A percentile compares a stretch with the other conserved stretches of the same genome.
phyloP scores from a whole-genome alignment of 2,888 invertebrate species.

The Allolobophora icterica region DNA sequence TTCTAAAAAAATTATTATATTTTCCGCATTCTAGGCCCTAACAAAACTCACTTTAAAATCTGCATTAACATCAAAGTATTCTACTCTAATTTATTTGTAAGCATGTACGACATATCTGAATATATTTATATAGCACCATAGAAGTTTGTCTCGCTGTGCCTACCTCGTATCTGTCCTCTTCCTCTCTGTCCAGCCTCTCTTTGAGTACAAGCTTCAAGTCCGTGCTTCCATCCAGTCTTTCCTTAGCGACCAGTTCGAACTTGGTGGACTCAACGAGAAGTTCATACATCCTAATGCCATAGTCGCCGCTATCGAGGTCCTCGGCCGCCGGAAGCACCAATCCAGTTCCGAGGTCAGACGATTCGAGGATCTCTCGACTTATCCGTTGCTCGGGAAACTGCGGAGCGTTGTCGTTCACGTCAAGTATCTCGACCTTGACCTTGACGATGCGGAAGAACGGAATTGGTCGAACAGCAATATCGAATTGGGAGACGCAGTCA shows the following conservation, averaged over 20 bases:
- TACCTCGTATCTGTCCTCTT: conserved; percentile 43
- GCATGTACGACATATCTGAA: too few relatives aligned
- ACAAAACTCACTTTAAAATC: too few relatives aligned
- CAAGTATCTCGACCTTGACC: conserved; percentile 44
- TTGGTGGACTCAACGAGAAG: conserved; percentile 25
- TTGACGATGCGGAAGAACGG: conserved; percentile 47
- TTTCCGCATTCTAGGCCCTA: too few relatives aligned
- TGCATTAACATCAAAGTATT: too few relatives aligned
- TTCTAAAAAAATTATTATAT: too few relatives aligned
- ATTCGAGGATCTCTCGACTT: conserved; percentile 43
- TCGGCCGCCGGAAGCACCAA: conserved; percentile 46
- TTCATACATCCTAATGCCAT: conserved; percentile 45
- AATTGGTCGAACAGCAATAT: conserved; percentile 46
- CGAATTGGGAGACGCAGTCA: conserved; percentile 43
- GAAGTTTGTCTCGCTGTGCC: not conserved
- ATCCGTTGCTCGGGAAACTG: conserved; percentile 44
- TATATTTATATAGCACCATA: too few relatives aligned
- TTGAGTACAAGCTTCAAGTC: conserved; percentile 47
- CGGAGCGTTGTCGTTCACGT: conserved; percentile 50
- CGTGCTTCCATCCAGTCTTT: conserved; percentile 46
- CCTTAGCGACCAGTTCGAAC: conserved; percentile 40
- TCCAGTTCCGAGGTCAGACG: conserved; percentile 41
- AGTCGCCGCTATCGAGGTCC: conserved; percentile 44
- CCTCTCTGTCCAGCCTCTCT: conserved; percentile 49
- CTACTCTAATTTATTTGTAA: too few relatives aligned